Evolutionary conservation across 2,797 vertebrate genomes (phyloP).

Genomic region (Gephyroberyx darwinii): DNA sequence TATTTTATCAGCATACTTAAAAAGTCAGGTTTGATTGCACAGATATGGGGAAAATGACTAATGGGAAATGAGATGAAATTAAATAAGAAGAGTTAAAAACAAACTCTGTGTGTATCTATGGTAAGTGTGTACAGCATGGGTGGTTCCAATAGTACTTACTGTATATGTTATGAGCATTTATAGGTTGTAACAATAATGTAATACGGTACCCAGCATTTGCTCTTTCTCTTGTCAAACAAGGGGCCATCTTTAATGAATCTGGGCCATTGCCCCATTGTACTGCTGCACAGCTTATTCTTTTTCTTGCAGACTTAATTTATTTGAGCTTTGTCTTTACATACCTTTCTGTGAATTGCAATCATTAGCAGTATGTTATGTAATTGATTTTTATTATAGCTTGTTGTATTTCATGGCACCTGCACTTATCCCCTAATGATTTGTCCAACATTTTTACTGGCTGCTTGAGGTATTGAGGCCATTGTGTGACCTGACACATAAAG

Average conservation of each 20-base stretch:
- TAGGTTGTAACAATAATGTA: background rate
- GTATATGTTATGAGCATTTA: background rate
- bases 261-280: background rate
- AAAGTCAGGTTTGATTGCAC: no score
- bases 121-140: no score
- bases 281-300: no score
- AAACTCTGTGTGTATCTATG: no score
- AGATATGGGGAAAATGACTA: no score
- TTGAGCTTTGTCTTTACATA: background rate
- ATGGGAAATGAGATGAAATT: no score
- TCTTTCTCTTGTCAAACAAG: background rate
- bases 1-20: no score
- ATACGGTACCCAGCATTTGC: background rate
- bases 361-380: background rate
- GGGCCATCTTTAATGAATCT: background rate
- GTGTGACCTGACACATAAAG: constrained; percentile 61
- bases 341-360: background rate
- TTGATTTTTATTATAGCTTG: constrained; percentile 11
- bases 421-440: constrained; percentile 60
- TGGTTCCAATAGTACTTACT: no score
- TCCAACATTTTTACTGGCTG: constrained; percentile 73
- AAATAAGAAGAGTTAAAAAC: no score
- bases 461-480: constrained; percentile 66
- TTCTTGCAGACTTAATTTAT: background rate
- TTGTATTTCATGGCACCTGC: constrained; percentile 20